Evolutionary conservation across 1,140 invertebrate species (phyloP).

Genomic region (Anastrepha obliqua): DNA sequence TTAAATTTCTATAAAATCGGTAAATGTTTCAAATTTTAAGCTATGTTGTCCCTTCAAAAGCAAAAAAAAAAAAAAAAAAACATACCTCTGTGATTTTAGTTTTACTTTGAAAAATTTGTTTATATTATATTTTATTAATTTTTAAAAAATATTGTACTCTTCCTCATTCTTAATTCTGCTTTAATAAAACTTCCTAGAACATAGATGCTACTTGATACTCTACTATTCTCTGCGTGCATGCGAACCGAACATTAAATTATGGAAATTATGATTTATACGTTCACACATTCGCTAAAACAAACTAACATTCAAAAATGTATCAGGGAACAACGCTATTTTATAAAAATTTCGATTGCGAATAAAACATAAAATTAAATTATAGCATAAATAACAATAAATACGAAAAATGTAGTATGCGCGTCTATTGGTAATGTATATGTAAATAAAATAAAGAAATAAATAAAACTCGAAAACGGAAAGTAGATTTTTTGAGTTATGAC

Average conservation of each 20-base stretch:
- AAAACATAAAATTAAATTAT: conserved; percentile 1
- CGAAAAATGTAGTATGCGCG: conserved; percentile 10
- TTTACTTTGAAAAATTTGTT: too few species aligned
- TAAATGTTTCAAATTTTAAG: too few species aligned
- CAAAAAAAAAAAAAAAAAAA: too few species aligned
- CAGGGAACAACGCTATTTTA: conserved; percentile 7
- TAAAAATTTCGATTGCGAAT: conserved; percentile 21
- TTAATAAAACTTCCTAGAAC: background rate
- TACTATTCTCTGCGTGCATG: conserved; percentile 32
- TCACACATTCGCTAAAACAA: conserved; percentile 34
- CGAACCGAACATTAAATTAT: conserved; percentile 22
- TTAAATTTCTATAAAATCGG: too few species aligned
- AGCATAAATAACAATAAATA: background rate
- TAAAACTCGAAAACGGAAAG: background rate
- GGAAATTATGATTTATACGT: conserved; percentile 31
- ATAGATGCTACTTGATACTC: background rate
- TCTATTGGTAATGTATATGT: conserved; percentile 21
- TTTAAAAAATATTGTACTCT: background rate
- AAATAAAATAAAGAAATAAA: conserved; percentile 1
- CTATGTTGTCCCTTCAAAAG: too few species aligned
- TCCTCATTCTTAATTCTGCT: background rate
- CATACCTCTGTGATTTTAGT: too few species aligned
- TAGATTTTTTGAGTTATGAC: background rate
- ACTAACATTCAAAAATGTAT: conserved; percentile 45
- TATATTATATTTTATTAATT: background rate